Conservation (phyloP, 2,888 invertebrate species). For the Hartigia nigra region DNA sequence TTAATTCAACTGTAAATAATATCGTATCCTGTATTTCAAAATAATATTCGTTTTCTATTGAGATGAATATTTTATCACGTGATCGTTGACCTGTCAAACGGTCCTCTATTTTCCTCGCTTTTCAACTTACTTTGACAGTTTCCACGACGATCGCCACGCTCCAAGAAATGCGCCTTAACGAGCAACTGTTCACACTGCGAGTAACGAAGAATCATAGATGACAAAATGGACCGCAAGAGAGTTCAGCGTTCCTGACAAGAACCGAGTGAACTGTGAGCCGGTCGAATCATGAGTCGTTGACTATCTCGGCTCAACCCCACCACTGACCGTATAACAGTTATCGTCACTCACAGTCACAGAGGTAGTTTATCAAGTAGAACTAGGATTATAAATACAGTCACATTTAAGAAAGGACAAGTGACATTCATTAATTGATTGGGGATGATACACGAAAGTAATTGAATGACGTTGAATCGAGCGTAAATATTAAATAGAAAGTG, state of each 20-base stretch:
- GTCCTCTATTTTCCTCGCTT: fast-evolving
- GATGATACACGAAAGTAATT: background rate
- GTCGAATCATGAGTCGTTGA: slow-evolving; percentile 46
- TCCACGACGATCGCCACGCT: background rate
- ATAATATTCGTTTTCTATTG: too few species aligned
- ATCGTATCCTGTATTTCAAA: background rate
- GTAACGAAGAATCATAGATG: background rate
- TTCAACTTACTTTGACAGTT: background rate
- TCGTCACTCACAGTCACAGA: too few species aligned
- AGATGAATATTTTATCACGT: too few species aligned
- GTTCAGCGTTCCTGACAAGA: slow-evolving; percentile 19
- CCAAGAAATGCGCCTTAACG: background rate
- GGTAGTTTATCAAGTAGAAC: too few species aligned
- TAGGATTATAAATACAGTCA: background rate
- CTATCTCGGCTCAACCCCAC: slow-evolving; percentile 47
- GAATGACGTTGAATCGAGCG: background rate
- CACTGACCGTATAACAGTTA: slow-evolving; percentile 20
- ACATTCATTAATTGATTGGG: background rate
- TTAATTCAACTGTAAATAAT: background rate
- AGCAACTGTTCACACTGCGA: background rate
- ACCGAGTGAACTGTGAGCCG: slow-evolving; percentile 49
- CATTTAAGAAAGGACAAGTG: background rate
- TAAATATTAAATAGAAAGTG: background rate
- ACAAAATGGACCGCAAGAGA: background rate
- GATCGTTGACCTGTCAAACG: background rate